These are phyloP conservation scores for Drosophila pegasa DNA, from an alignment of 2,888 invertebrate species.

Conservation along the genomic window DNA sequence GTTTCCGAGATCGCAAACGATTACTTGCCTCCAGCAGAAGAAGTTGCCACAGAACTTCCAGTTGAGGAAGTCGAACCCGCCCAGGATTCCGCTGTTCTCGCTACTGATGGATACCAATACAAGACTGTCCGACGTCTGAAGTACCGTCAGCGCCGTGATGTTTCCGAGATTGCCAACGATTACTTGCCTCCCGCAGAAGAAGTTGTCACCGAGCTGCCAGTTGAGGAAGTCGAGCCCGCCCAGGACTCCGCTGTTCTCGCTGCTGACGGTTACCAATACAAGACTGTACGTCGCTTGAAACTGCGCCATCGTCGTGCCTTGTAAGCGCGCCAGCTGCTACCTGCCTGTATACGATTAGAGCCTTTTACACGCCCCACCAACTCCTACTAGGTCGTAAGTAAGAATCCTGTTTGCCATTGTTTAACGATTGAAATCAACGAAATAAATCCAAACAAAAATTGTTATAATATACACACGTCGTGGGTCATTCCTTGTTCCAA, in stretches of 20 bases:
- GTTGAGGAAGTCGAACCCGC: constrained; percentile 33
- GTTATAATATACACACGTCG: constrained; percentile 63
- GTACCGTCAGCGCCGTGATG: constrained; percentile 67
- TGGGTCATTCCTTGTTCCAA: constrained; percentile 44
- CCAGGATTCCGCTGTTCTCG: constrained; percentile 50
- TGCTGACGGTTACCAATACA: constrained; percentile 65
- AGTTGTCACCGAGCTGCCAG: constrained; percentile 7
- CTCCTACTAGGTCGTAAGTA: constrained; percentile 66
- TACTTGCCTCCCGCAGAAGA: constrained; percentile 49
- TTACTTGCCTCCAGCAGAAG: constrained; percentile 44
- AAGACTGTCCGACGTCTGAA: constrained; percentile 67
- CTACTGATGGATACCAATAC: constrained; percentile 68
- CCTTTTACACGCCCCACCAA: constrained; percentile 53
- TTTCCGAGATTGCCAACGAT: constrained; percentile 51
- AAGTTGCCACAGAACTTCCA: constrained; percentile 24
- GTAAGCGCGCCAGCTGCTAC: constrained; percentile 52
- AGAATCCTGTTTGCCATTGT: constrained; percentile 69
- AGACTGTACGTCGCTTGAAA: constrained; percentile 67
- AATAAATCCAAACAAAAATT: constrained; percentile 75
- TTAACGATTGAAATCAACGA: constrained; percentile 75
- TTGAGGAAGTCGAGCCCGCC: constrained; percentile 30
- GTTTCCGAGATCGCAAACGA: constrained; percentile 41
- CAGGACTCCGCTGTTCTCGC: constrained; percentile 54
- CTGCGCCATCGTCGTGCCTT: constrained; percentile 75
- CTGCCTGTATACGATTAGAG: constrained; percentile 62